A percentile compares a stretch with the other conserved stretches of the same genome.
Conservation (phyloP, 2,888 invertebrate genomes). For the Drosophila anceps region DNA sequence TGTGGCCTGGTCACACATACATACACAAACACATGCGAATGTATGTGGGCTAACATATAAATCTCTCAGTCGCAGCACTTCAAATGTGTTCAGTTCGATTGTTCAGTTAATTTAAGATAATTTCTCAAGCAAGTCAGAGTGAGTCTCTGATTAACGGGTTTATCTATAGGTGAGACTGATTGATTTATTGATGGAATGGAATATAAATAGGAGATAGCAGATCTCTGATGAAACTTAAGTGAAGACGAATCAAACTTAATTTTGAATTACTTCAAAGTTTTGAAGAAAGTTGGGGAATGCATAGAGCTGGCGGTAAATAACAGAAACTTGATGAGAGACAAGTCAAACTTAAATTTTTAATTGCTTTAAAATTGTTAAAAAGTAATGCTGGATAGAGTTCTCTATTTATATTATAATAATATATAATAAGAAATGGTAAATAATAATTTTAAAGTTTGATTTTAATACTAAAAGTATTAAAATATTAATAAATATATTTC, state of each 20-base stretch:
- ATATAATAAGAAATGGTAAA: too few species aligned
- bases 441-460: too few species aligned
- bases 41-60: slow-evolving; percentile 57
- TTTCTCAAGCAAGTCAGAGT: slow-evolving; percentile 24
- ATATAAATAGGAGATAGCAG: too few species aligned
- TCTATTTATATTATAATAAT: too few species aligned
- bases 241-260: background rate
- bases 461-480: too few species aligned
- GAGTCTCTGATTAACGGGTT: slow-evolving; percentile 5
- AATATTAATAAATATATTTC: too few species aligned
- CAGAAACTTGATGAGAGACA: too few species aligned
- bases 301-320: too few species aligned
- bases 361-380: too few species aligned
- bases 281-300: too few species aligned
- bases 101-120: slow-evolving; percentile 41
- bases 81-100: slow-evolving; percentile 31
- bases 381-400: too few species aligned
- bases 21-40: background rate
- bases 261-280: background rate
- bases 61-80: slow-evolving; percentile 56
- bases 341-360: too few species aligned
- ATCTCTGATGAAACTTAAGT: background rate
- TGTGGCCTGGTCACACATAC: background rate
- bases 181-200: slow-evolving; percentile 13
- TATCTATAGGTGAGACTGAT: background rate